Evolutionary conservation across 2,113 vertebrate species (phyloP).

Genomic region (Mastomys natalensis): DNA sequence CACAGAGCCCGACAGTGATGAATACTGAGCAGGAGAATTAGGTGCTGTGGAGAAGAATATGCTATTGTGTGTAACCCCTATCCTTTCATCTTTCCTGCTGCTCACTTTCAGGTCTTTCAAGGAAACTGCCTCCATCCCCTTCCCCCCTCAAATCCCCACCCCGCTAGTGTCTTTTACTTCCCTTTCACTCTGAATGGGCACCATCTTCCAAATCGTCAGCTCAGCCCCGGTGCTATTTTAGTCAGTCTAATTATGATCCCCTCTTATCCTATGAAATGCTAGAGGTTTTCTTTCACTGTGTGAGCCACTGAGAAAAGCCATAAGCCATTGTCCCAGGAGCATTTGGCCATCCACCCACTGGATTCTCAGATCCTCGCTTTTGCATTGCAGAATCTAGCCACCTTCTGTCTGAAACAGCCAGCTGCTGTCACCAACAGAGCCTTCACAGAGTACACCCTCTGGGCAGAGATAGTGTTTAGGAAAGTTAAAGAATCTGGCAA

Average conservation of each 20-base stretch:
- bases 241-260: constrained; percentile 74
- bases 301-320: constrained; percentile 70
- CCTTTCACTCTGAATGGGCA: constrained; percentile 75
- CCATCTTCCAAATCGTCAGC: constrained; percentile 77
- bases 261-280: constrained; percentile 74
- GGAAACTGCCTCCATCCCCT: constrained; percentile 71
- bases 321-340: constrained; percentile 41
- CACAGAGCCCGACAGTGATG: constrained; percentile 86
- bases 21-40: constrained; percentile 89
- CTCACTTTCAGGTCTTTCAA: constrained; percentile 89
- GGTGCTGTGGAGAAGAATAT: constrained; percentile 87
- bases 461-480: constrained; percentile 3
- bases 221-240: constrained; percentile 68
- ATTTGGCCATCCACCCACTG: constrained; percentile 4
- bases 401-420: constrained; percentile 78
- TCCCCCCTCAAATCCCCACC: neutral
- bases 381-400: constrained; percentile 50
- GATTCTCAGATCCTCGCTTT: constrained; percentile 66
- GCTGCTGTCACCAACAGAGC: constrained; percentile 70
- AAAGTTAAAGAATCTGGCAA: neutral
- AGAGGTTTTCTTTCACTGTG: constrained; percentile 77
- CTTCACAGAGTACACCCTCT: constrained; percentile 66
- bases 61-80: constrained; percentile 84
- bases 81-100: constrained; percentile 88
- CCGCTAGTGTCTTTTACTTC: constrained; percentile 74